A percentile compares a stretch with the other conserved stretches of the same genome.
Evolutionary conservation across 2,797 vertebrate genomes (phyloP).

Genomic region (Pteronotus mesoamericanus): DNA sequence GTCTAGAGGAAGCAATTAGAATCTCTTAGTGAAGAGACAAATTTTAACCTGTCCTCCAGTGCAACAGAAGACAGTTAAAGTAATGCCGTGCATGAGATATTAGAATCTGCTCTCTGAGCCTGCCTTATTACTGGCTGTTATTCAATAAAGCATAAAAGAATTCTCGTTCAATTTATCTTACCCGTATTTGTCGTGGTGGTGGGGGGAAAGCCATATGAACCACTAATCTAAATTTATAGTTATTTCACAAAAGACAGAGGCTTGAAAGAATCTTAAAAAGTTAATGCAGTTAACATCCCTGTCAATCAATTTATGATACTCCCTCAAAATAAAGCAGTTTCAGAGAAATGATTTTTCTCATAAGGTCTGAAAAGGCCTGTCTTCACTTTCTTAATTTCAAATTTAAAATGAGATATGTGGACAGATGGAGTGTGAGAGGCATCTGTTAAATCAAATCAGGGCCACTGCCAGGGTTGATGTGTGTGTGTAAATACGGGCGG

Average conservation of each 20-base stretch:
- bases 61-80: conserved; percentile 19
- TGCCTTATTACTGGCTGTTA: conserved; percentile 67
- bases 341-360: conserved; percentile 75
- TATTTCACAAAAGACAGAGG: conserved; percentile 59
- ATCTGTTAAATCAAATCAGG: conserved; percentile 54
- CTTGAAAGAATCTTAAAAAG: conserved; percentile 75
- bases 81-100: background rate
- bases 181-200: conserved; percentile 33
- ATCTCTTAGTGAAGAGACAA: conserved; percentile 53
- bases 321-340: conserved; percentile 77
- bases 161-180: conserved; percentile 56
- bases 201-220: conserved; percentile 13
- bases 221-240: conserved; percentile 56
- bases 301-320: conserved; percentile 72
- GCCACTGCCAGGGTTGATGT: conserved; percentile 32
- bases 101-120: background rate
- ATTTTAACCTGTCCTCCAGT: conserved; percentile 51
- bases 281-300: conserved; percentile 72
- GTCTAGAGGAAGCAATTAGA: conserved; percentile 1
- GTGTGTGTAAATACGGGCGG: conserved; percentile 38
- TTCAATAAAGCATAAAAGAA: conserved; percentile 67
- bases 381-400: conserved; percentile 69
- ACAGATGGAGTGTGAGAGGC: conserved; percentile 67
- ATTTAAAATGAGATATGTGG: conserved; percentile 75
- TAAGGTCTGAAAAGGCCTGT: conserved; percentile 69